Evolutionary conservation across 2,113 vertebrate species (phyloP).

Genomic region (Brachirus orientalis): DNA sequence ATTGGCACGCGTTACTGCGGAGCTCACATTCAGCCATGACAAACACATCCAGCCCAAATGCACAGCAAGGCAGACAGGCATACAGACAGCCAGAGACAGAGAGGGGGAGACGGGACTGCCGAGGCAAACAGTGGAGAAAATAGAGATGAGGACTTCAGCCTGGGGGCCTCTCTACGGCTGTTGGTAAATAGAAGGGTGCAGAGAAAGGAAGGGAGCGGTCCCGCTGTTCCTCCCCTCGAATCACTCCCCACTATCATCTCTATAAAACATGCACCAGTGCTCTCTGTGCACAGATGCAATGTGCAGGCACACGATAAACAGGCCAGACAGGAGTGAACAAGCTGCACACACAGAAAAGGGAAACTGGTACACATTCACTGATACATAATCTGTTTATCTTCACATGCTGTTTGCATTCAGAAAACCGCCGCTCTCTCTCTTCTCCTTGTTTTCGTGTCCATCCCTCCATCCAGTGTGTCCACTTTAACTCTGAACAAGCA

Average conservation of each 20-base stretch:
- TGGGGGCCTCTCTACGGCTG: slow-evolving; percentile 14
- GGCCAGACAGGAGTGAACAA: slow-evolving; percentile 16
- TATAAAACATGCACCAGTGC: slow-evolving; percentile 38
- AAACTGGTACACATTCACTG: slow-evolving; percentile 11
- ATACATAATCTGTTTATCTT: slow-evolving; percentile 40
- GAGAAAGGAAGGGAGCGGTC: not conserved
- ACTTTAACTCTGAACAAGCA: not conserved
- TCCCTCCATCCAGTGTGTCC: not conserved
- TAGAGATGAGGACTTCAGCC: slow-evolving; percentile 18
- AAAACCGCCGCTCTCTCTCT: not conserved
- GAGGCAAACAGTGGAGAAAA: slow-evolving; percentile 10
- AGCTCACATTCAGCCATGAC: slow-evolving; percentile 62
- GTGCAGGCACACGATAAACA: slow-evolving; percentile 61
- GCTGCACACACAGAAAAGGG: slow-evolving; percentile 25
- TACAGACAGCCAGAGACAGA: not conserved
- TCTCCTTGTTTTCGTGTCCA: not conserved
- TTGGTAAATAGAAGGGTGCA: slow-evolving; percentile 10
- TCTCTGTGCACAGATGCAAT: slow-evolving; percentile 39
- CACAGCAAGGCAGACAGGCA: slow-evolving; percentile 16
- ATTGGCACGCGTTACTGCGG: slow-evolving; percentile 44
- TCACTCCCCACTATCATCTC: slow-evolving; percentile 17
- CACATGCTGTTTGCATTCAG: slow-evolving; percentile 21
- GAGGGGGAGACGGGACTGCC: not conserved
- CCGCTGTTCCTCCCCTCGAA: not conserved
- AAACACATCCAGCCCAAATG: slow-evolving; percentile 34